Conservation (phyloP, 2,113 vertebrate species). For the Mormoops blainvillei region DNA sequence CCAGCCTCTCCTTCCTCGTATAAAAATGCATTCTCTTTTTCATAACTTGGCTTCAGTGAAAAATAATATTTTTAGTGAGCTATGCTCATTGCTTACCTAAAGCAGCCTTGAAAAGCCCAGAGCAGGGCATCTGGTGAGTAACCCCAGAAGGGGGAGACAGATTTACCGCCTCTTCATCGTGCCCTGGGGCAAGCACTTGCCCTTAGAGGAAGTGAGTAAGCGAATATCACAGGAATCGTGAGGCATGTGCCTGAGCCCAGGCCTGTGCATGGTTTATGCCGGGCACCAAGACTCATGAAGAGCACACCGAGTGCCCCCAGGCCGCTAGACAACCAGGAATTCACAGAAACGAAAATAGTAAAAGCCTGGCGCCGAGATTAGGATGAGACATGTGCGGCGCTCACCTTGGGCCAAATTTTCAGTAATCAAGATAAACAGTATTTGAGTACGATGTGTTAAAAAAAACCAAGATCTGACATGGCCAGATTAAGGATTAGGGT, state of each 20-base stretch:
- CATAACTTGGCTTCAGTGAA: conserved; percentile 53
- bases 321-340: neutral
- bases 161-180: neutral
- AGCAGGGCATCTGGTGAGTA: conserved; percentile 8
- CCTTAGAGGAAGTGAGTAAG: neutral
- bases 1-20: neutral
- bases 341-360: neutral
- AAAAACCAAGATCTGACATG: neutral
- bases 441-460: neutral
- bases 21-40: neutral
- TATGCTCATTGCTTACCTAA: conserved; percentile 12
- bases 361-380: neutral
- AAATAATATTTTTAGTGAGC: conserved; percentile 54
- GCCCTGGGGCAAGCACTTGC: neutral
- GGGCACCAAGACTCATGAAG: neutral
- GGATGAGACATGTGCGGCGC: neutral
- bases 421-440: neutral
- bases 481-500: neutral
- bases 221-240: neutral
- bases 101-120: conserved; percentile 2
- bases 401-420: neutral
- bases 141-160: neutral
- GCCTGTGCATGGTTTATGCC: neutral
- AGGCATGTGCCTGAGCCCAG: neutral
- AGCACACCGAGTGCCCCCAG: too few species aligned